phyloP scores from a whole-genome alignment of 1,140 invertebrate genomes.

The Drosophila persimilis region DNA sequence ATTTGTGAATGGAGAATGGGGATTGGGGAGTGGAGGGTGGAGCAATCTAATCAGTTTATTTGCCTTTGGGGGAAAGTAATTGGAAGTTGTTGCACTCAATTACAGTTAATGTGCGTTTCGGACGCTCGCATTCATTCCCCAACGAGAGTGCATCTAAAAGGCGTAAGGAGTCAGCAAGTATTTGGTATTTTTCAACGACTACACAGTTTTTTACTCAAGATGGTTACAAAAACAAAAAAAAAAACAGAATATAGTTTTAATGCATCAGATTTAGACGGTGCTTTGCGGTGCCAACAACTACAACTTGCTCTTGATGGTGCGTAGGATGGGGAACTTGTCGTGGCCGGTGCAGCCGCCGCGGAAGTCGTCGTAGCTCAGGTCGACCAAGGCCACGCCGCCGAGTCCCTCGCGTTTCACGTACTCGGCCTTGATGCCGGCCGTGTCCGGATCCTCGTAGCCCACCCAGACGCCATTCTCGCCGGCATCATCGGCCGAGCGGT shows the following conservation, averaged over 20 bases:
- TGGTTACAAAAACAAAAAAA: background rate
- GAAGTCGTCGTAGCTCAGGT: constrained; percentile 93
- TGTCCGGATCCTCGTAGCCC: constrained; percentile 94
- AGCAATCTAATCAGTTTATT: constrained; percentile 45
- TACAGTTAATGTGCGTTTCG: constrained; percentile 41
- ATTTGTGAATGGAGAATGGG: constrained; percentile 9
- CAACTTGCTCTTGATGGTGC: constrained; percentile 86
- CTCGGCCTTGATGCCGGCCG: constrained; percentile 91
- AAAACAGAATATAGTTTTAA: constrained; percentile 3
- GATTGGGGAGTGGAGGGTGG: background rate
- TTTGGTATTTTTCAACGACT: constrained; percentile 25
- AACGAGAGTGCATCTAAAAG: background rate
- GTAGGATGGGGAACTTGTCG: constrained; percentile 90
- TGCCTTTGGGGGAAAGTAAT: constrained; percentile 43
- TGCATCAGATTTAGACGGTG: constrained; percentile 2
- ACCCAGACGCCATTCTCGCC: constrained; percentile 92
- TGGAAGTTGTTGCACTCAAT: constrained; percentile 59
- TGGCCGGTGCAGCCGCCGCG: constrained; percentile 89
- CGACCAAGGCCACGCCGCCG: constrained; percentile 91
- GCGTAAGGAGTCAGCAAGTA: too few species aligned
- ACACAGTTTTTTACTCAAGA: constrained; percentile 15
- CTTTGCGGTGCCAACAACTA: constrained; percentile 81
- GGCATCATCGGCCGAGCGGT: constrained; percentile 87
- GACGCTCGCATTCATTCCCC: background rate
- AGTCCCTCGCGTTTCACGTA: constrained; percentile 89